These are phyloP conservation scores for Drosophila diplacantha DNA, from an alignment of 2,888 invertebrate genomes.

Conservation along the genomic window DNA sequence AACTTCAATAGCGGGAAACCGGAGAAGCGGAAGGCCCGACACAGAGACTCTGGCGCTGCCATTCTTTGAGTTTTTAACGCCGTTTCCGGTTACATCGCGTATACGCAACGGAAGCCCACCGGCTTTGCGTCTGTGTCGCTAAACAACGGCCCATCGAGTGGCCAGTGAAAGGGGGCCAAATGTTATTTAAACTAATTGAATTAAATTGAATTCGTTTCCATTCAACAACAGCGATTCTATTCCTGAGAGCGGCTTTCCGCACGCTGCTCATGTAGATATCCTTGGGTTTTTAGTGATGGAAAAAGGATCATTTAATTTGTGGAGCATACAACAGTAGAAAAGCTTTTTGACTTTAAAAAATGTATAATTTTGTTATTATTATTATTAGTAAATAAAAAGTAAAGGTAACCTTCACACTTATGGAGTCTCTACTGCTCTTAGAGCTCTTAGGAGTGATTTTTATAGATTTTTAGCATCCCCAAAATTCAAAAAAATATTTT, in stretches of 20 bases:
- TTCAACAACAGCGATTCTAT: slow-evolving; percentile 42
- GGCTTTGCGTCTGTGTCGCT: slow-evolving; percentile 43
- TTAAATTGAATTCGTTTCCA: slow-evolving; percentile 60
- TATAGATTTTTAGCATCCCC: no score
- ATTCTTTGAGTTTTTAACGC: slow-evolving; percentile 48
- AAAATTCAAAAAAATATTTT: not conserved
- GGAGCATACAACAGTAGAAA: not conserved
- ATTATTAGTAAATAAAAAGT: not conserved
- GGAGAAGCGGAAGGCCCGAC: slow-evolving; percentile 14
- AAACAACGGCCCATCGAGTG: slow-evolving; percentile 43
- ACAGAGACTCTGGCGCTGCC: slow-evolving; percentile 23
- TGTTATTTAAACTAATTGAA: slow-evolving; percentile 69
- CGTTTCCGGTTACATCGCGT: slow-evolving; percentile 62
- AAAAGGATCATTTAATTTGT: not conserved
- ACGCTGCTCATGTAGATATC: slow-evolving; percentile 5
- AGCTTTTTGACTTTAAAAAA: not conserved
- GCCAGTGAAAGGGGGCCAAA: slow-evolving; percentile 24
- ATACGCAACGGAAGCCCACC: slow-evolving; percentile 47
- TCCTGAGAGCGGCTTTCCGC: not conserved
- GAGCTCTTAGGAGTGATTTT: no score
- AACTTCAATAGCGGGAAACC: slow-evolving; percentile 16
- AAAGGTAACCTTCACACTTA: no score
- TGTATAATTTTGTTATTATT: no score
- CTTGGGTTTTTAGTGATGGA: slow-evolving; percentile 14
- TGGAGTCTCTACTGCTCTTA: not conserved